Evolutionary conservation across 2,888 invertebrate genomes (phyloP), one percentile per base, ranked within the genome.

Genomic region (Drosophila ustulata): DNA sequence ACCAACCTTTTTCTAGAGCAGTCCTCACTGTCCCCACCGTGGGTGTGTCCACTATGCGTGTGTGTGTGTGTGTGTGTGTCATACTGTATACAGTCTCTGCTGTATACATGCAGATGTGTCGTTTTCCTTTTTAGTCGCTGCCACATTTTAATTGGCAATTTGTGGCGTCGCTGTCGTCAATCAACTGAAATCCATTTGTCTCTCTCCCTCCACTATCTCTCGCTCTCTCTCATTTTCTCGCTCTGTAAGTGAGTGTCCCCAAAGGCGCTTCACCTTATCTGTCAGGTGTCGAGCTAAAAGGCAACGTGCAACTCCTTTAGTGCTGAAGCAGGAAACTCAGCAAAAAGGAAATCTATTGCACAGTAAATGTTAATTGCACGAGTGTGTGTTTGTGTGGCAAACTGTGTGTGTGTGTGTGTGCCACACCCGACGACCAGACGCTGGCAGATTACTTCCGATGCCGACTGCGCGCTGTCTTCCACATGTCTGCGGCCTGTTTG

Each of bases 121-220:
- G 56, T 39, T 34, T 59, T 45, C n/a, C 37, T 11, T 26, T 46
- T 13, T 37, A 9, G 73, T n/a, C 57, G 43, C 34, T 72, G 55
- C 23, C 53, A 47, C 65, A 53, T 85, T 88, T 82, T 82, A 82
- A 82, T 85, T 82, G 88, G 66, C 82, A 80, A 82, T 82, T 71
- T 72, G 68, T 39, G 70, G 65, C 71, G 51, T 62, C 50, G 52
- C 57, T 51, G 39, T 62, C 66, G 76, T 79, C 85, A 82, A 84
- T 75, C 85, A 71, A 79, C 56, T 37, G 25, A 41, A 57, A 70
- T 80, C 66, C 72, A 79, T 82, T 80, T 82, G 50, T 68, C 59
- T 37, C 47, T 18, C 18, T 18, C 18, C 5, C 28, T 9, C 39
- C 26, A 7, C 7, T 25, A 18, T 18, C 18, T 18, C 1, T 18